Evolutionary conservation across 2,113 vertebrate species (phyloP).

Genomic region (Myrmecophaga tridactyla): DNA sequence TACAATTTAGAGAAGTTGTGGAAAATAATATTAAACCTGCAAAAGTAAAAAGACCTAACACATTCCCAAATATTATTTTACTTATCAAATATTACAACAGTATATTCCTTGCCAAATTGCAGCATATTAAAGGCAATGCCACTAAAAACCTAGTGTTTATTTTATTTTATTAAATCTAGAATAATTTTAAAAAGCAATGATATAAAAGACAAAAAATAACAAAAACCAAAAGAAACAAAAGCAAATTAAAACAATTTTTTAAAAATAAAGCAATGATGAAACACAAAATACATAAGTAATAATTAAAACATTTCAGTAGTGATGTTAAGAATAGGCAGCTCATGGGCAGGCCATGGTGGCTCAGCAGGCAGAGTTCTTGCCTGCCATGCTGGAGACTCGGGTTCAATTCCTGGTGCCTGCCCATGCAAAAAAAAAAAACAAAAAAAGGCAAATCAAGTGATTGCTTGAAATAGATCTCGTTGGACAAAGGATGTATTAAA

Average conservation of each 20-base stretch:
- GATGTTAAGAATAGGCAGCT: not conserved
- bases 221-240: too few relatives aligned
- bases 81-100: not conserved
- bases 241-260: too few relatives aligned
- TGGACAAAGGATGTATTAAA: not conserved
- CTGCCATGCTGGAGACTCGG: too few relatives aligned
- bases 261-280: not conserved
- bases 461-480: not conserved
- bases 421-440: too few relatives aligned
- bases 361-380: too few relatives aligned
- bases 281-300: not conserved
- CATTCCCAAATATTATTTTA: not conserved
- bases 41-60: not conserved
- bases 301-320: not conserved
- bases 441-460: too few relatives aligned
- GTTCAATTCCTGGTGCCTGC: too few relatives aligned
- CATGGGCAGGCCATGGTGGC: too few relatives aligned
- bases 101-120: not conserved
- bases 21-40: not conserved
- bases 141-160: not conserved
- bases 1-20: not conserved
- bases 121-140: not conserved
- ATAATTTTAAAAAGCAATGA: not conserved
- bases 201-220: too few relatives aligned
- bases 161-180: constrained; percentile 32